These are phyloP conservation scores for Rattus norvegicus DNA, from an alignment of 2,113 vertebrate species.

Conservation along the genomic window DNA sequence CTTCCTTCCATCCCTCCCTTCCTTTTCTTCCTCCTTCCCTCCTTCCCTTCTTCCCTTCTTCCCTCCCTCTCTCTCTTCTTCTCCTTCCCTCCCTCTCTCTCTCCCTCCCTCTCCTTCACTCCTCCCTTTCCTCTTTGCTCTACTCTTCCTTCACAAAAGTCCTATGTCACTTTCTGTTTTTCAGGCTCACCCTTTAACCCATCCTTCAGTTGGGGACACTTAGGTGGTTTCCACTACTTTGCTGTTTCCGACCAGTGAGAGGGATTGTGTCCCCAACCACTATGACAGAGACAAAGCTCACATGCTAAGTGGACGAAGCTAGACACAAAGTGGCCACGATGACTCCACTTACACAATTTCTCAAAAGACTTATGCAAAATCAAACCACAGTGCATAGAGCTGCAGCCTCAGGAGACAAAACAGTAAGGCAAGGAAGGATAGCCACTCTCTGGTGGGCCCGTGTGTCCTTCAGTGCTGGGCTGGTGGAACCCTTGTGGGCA, in stretches of 20 bases:
- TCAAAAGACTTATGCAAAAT: background rate
- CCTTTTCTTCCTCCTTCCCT: background rate
- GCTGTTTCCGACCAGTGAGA: background rate
- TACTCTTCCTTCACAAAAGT: background rate
- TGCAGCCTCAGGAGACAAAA: background rate
- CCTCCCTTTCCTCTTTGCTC: background rate
- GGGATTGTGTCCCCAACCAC: background rate
- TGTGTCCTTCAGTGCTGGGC: background rate
- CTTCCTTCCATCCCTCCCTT: background rate
- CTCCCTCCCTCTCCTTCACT: too few relatives aligned
- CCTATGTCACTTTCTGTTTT: background rate
- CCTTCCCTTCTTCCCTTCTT: background rate
- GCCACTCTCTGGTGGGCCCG: accelerated
- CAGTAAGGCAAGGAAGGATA: background rate
- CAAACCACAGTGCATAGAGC: background rate
- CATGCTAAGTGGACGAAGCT: background rate
- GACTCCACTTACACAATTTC: background rate
- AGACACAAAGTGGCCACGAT: background rate
- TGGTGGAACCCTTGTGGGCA: accelerated
- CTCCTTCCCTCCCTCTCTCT: background rate
- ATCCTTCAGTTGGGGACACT: background rate
- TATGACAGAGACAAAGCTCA: background rate
- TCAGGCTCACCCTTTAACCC: too few relatives aligned
- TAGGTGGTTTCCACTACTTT: background rate
- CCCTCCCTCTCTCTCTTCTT: accelerated